Evolutionary conservation across 2,797 vertebrate species (phyloP).

Genomic region (Gymnothorax reevesii): DNA sequence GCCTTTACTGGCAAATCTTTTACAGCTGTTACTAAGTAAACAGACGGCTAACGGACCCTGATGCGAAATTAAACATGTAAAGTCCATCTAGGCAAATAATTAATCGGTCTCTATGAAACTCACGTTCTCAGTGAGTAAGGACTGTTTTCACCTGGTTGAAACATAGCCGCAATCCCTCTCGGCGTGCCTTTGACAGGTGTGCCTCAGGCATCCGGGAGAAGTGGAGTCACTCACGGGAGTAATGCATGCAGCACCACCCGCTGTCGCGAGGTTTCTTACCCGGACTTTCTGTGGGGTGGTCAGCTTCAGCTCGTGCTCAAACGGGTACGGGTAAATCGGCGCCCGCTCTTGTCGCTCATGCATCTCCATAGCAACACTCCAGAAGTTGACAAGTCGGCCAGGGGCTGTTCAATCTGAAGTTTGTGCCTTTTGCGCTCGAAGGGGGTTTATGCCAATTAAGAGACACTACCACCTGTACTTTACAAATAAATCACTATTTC

Average conservation of each 20-base stretch:
- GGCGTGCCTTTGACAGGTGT: neutral
- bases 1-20: neutral
- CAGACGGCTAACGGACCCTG: neutral
- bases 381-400: neutral
- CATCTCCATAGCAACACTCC: conserved; percentile 57
- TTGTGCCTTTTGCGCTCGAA: no score
- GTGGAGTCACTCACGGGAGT: neutral
- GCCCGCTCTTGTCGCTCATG: conserved; percentile 15
- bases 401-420: neutral
- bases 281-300: conserved; percentile 50
- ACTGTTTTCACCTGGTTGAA: neutral
- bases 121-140: neutral
- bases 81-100: neutral
- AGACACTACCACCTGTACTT: no score
- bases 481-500: neutral
- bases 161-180: neutral
- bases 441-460: no score
- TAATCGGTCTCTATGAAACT: neutral
- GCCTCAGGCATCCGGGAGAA: neutral
- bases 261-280: conserved; percentile 51
- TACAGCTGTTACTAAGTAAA: neutral
- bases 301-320: conserved; percentile 58
- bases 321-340: conserved; percentile 58
- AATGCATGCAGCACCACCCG: neutral
- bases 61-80: neutral